These are phyloP conservation scores for Stomatorhinus ivindoensis DNA, from an alignment of 2,113 vertebrate genomes.

Conservation along the genomic window DNA sequence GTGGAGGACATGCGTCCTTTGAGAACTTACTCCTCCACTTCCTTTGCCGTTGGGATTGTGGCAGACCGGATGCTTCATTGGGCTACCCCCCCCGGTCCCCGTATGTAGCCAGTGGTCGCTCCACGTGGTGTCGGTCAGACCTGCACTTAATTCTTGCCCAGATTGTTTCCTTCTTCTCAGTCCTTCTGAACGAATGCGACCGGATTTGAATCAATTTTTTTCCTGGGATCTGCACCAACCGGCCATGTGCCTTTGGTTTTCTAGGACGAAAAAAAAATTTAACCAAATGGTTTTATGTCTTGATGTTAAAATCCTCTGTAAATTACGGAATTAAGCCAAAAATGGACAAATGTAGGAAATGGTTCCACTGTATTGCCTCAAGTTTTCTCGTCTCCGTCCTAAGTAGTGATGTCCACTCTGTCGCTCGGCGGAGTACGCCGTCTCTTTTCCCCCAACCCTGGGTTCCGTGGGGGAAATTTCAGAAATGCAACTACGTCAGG, in stretches of 20 bases:
- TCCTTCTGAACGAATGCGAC: slow-evolving; percentile 15
- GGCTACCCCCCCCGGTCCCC: slow-evolving; percentile 33
- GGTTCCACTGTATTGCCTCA: slow-evolving; percentile 1
- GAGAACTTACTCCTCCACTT: slow-evolving; percentile 25
- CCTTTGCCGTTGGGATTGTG: slow-evolving; percentile 53
- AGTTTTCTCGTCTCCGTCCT: slow-evolving; percentile 25
- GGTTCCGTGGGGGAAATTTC: slow-evolving; percentile 13
- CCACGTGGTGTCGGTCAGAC: not conserved
- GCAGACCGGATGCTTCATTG: slow-evolving; percentile 49
- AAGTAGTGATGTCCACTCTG: slow-evolving; percentile 23
- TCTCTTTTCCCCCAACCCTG: slow-evolving; percentile 21
- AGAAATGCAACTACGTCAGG: slow-evolving; percentile 32
- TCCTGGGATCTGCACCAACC: not conserved
- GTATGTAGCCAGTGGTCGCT: not conserved
- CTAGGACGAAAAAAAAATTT: slow-evolving; percentile 7
- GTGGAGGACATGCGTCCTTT: slow-evolving; percentile 33
- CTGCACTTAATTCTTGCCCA: slow-evolving; percentile 20
- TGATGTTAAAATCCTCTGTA: slow-evolving; percentile 10
- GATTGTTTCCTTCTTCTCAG: slow-evolving; percentile 21
- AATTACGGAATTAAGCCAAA: slow-evolving; percentile 29
- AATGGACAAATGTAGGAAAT: slow-evolving; percentile 12
- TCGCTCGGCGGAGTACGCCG: slow-evolving; percentile 22
- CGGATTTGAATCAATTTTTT: slow-evolving; percentile 14
- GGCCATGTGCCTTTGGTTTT: not conserved
- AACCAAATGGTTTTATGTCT: slow-evolving; percentile 20